Evolutionary conservation across 2,797 vertebrate genomes (phyloP).

Genomic region (Margarornis squamiger): DNA sequence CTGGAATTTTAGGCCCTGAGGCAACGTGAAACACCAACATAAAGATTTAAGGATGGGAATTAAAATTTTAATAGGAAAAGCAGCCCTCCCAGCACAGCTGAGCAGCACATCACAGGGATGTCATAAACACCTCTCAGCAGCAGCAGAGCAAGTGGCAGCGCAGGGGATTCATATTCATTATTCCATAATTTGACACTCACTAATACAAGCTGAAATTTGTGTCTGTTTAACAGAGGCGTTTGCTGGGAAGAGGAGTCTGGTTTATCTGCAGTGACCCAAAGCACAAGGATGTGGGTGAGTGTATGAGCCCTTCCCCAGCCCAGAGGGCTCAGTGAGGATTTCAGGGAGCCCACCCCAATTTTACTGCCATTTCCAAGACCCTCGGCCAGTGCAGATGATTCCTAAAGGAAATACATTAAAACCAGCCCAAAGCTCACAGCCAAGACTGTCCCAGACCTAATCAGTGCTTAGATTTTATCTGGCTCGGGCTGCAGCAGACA

Average conservation of each 20-base stretch:
- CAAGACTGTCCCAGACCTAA: background rate
- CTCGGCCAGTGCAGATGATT: background rate
- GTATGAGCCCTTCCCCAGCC: background rate
- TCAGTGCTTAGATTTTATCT: background rate
- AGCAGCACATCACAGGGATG: background rate
- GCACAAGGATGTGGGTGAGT: accelerated
- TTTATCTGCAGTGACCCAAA: background rate
- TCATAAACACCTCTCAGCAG: background rate
- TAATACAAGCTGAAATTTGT: background rate
- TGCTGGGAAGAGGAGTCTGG: background rate
- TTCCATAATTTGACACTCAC: background rate
- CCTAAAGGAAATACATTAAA: background rate
- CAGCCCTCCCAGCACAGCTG: background rate
- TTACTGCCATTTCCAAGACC: background rate
- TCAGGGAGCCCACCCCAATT: background rate
- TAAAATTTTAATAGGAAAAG: slow-evolving; percentile 1
- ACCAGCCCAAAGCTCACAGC: background rate
- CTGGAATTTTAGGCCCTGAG: background rate
- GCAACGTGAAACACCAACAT: background rate
- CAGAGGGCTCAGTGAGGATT: accelerated
- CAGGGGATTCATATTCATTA: background rate
- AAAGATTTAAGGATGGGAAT: slow-evolving; percentile 11
- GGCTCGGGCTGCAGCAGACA: background rate
- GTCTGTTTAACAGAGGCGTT: background rate
- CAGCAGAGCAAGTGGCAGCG: background rate